Evolutionary conservation across 2,113 vertebrate species (phyloP).

Genomic region (Uria aalge): DNA sequence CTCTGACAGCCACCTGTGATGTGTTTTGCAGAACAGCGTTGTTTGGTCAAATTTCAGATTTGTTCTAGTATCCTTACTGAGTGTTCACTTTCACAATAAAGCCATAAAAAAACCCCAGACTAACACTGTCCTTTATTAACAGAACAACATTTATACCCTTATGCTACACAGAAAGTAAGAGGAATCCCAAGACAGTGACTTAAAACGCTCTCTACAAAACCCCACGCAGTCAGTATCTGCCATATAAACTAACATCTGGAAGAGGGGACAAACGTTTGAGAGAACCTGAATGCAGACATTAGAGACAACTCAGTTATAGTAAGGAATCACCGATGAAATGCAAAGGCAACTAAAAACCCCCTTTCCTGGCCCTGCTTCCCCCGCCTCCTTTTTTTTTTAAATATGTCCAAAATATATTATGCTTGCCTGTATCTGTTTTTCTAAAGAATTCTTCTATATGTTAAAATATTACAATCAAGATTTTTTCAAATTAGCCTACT

Average conservation of each 20-base stretch:
- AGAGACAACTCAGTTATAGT: neutral
- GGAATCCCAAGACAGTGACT: neutral
- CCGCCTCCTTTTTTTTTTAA: fast-evolving
- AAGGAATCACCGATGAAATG: neutral
- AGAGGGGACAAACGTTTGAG: neutral
- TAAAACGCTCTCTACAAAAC: neutral
- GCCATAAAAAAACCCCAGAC: neutral
- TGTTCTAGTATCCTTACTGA: neutral
- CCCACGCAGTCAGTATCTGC: neutral
- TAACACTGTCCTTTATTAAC: neutral
- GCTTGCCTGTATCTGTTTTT: neutral
- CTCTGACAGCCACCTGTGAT: neutral
- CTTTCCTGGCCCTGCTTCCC: neutral
- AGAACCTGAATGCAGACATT: neutral
- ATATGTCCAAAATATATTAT: neutral
- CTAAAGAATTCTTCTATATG: neutral
- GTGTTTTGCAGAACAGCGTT: neutral
- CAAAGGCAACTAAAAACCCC: neutral
- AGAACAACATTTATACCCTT: neutral
- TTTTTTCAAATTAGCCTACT: neutral
- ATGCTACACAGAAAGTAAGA: neutral
- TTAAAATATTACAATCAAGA: neutral
- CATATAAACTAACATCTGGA: neutral
- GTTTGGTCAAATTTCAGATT: neutral
- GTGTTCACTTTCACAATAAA: neutral